phyloP scores from a whole-genome alignment of 2,113 vertebrate species.

The Peromyscus maniculatus region DNA sequence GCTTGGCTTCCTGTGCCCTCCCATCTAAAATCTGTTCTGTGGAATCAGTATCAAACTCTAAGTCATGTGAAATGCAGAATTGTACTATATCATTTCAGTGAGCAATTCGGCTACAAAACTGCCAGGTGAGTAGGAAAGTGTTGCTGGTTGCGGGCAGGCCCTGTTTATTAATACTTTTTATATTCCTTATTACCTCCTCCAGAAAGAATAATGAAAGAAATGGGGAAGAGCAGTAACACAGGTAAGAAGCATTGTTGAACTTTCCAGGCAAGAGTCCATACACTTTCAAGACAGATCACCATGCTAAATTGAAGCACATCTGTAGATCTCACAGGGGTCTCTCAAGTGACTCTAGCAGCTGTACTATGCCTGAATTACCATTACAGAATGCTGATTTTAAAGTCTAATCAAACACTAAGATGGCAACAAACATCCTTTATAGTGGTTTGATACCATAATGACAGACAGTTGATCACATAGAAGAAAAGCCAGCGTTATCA shows the following conservation, averaged over 20 bases:
- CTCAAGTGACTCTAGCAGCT: constrained; percentile 54
- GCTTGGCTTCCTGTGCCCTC: background rate
- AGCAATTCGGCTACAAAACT: constrained; percentile 35
- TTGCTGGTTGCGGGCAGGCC: background rate
- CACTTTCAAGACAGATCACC: background rate
- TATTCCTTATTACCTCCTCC: background rate
- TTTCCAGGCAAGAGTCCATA: background rate
- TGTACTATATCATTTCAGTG: background rate
- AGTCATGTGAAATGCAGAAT: constrained; percentile 7
- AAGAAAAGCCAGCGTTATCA: constrained; percentile 23
- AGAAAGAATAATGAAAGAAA: background rate
- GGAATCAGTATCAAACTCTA: constrained; percentile 49
- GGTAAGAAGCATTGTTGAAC: background rate
- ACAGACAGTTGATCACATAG: constrained; percentile 48
- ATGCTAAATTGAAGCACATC: background rate
- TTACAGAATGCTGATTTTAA: constrained; percentile 43
- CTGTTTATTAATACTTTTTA: constrained; percentile 11
- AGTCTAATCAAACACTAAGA: constrained; percentile 74
- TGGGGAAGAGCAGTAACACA: background rate
- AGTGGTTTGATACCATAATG: constrained; percentile 62
- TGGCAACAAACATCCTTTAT: constrained; percentile 31
- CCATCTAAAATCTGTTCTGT: constrained; percentile 23
- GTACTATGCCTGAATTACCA: background rate
- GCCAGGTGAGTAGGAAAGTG: background rate
- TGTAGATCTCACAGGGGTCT: constrained; percentile 26